Percentiles rank a stretch among this genome's conserved stretches.
phyloP scores from a whole-genome alignment of 35 echinoderm and acorn worm species.

The Ophiothrix spiculata region DNA sequence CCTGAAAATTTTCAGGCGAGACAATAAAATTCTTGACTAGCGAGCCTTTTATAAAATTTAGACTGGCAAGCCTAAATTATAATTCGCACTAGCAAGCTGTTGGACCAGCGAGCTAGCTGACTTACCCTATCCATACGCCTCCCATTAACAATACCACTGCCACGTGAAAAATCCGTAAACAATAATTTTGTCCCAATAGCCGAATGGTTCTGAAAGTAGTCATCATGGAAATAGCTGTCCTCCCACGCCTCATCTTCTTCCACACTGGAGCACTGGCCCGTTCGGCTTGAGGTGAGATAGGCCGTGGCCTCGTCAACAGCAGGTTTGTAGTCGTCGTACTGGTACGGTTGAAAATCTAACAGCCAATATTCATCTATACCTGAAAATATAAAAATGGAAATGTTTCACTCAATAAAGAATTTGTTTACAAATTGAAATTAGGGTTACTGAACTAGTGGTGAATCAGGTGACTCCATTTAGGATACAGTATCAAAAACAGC shows the following conservation, averaged over 20 bases:
- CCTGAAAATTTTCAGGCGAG: no score
- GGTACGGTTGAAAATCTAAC: slow-evolving; percentile 72
- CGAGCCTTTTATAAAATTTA: no score
- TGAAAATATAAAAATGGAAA: no score
- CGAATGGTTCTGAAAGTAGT: slow-evolving; percentile 39
- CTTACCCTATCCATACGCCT: slow-evolving; percentile 14
- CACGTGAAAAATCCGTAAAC: slow-evolving; percentile 42
- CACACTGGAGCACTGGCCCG: slow-evolving; percentile 62
- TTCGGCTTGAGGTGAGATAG: slow-evolving; percentile 25
- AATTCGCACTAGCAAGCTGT: no score
- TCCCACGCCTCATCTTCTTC: slow-evolving; percentile 16
- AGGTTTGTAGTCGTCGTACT: background rate
- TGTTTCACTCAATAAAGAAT: no score
- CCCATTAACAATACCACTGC: slow-evolving; percentile 24
- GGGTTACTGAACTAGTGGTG: no score
- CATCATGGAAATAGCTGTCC: slow-evolving; percentile 66
- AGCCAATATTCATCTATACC: slow-evolving; percentile 75
- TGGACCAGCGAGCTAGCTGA: slow-evolving; percentile 8
- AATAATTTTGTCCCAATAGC: slow-evolving; percentile 44
- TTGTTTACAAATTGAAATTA: no score
- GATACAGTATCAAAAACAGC: no score
- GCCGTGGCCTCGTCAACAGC: slow-evolving; percentile 22
- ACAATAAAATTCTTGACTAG: no score
- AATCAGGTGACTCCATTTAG: no score
- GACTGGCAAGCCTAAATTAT: no score